Base-by-base conservation (phyloP, 1,140 invertebrate species). In the Eupeodes corollae region DNA sequence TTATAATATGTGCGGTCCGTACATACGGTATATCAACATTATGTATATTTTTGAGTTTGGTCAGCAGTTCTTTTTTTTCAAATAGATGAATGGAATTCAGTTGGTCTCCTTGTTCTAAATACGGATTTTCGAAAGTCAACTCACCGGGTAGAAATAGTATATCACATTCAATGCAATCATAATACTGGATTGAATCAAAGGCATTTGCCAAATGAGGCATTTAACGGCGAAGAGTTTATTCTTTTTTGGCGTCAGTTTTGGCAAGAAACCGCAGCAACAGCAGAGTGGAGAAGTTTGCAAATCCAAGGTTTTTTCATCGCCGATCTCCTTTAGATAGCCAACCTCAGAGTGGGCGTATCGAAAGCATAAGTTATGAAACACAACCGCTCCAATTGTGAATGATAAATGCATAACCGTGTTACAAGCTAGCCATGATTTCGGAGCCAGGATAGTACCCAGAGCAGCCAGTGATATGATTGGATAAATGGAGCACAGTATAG, bases 361-460 rank as follows among this genome's bases (percentile, higher is more conserved):
- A 32, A 62, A 55, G 41, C 63, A 60, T 16, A 67, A 44, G 2
- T 48, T 55, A 13, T 59, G 55, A 39, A 61, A 67, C 1, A 55
- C 38, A 0, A 61, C 54, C 5, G 56, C 60, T 3, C 63, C 60
- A 9, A 62, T 37, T 49, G 63, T 66, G 42, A 67, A 67, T 49
- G 55, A 66, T n/a, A 53, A 46, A 50, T 67, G 63, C 63, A 67
- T 67, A 14, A 66, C 53, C 6, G 63, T 67, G 43, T 67, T 60
- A 43, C 63, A 67, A 1, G 57, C 39, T n/a, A 67, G 57, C 63
- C 63, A 65, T 37, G 58, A 48, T 26, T 59, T 58, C 0, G 63
- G 63, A 44, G 62, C 45, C 38, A 67, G 35, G n/a, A 67, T 57
- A 35, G 63, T 66, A 1, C 59, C 49, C 38, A 67, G 21, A 1